Percentiles rank a stretch among this genome's conserved stretches.
These are phyloP conservation scores for Zaprionus africanus DNA, from an alignment of 1,140 invertebrate species.

Conservation along the genomic window DNA sequence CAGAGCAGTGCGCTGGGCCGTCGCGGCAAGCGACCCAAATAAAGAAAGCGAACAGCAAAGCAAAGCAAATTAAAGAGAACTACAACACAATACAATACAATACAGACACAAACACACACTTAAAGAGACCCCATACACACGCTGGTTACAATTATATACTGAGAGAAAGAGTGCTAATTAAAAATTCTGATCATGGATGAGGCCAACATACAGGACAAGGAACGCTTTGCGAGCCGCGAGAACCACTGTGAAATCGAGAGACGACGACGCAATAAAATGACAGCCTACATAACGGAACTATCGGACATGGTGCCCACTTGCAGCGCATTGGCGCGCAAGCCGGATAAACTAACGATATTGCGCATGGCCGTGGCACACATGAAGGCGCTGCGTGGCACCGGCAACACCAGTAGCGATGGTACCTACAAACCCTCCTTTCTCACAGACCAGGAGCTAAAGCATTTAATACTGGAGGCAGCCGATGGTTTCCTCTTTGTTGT, in stretches of 20 bases:
- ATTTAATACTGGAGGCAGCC: slow-evolving; percentile 99
- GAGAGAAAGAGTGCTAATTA: slow-evolving; percentile 63
- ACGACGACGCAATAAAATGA: slow-evolving; percentile 99
- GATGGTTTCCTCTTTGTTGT: slow-evolving; percentile 99
- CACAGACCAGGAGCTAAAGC: slow-evolving; percentile 99
- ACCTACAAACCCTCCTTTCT: slow-evolving; percentile 99
- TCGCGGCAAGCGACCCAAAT: slow-evolving; percentile 71
- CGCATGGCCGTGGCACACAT: slow-evolving; percentile 99
- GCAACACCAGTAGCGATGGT: slow-evolving; percentile 96
- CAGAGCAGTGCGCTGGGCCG: slow-evolving; percentile 54
- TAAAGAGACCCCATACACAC: slow-evolving; percentile 28
- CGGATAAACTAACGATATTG: slow-evolving; percentile 99
- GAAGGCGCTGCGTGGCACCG: slow-evolving; percentile 94
- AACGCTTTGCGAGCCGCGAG: slow-evolving; percentile 97
- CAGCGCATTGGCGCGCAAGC: slow-evolving; percentile 97
- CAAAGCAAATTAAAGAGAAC: slow-evolving; percentile 48
- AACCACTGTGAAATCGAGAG: slow-evolving; percentile 99
- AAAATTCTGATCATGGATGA: slow-evolving; percentile 90
- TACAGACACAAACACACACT: slow-evolving; percentile 20
- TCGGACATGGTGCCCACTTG: slow-evolving; percentile 99
- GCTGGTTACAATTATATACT: slow-evolving; percentile 8
- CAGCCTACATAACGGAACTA: slow-evolving; percentile 99
- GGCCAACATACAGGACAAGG: slow-evolving; percentile 97
- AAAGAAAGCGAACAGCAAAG: slow-evolving; percentile 49
- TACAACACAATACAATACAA: slow-evolving; percentile 18